Base-by-base conservation (phyloP, 2,888 invertebrate species). In the Parnassius mnemosyne region DNA sequence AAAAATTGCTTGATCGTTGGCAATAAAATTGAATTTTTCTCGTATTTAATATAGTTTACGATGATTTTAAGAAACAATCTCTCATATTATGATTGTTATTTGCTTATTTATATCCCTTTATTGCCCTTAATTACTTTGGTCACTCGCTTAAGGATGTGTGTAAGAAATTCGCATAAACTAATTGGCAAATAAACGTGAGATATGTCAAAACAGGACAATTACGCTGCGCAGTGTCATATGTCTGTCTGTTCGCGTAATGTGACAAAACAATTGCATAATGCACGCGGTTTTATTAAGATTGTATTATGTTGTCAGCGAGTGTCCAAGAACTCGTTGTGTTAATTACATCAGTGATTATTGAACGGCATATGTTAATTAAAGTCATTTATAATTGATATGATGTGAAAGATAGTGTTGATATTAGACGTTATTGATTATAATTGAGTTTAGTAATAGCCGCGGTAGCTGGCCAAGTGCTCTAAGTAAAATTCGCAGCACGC, bases 241-340 rank as follows among this genome's bases (percentile, higher is more conserved):
- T 12, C 51, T 41, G 20, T 42, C n/a, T 3, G 5, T 44, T 11
- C 11, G 52, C 42, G 25, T 56, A 13, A 49, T 34, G 11, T 43
- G 61, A 61, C 57, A 53, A 13, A 11, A 53, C 57, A 53, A 61
- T 57, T 57, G 57, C 34, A 49, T 57, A 57, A 53, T 53, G 57
- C 61, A 52, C 25, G 51, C 57, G 52, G 34, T 20, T 57, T 52
- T 53, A 61, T 61, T 61, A 61, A 53, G 34, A 53, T 57, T 49
- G 57, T n/a, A 60, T 61, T 61, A 61, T 57, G 47, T 34, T 53
- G 61, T 57, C 57, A 41, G 11, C 47, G 11, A 57, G 16, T 57
- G 61, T 57, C 42, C 20, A 13, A 58, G 51, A 16, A 16, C 25
- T 57, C 11, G 41, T 56, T 16, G 54, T 51, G n/a, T 42, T 42